Evolutionary conservation across 2,797 vertebrate species (phyloP), one percentile per base, ranked within the genome.

Genomic region (Hydrocynus forskahlii): DNA sequence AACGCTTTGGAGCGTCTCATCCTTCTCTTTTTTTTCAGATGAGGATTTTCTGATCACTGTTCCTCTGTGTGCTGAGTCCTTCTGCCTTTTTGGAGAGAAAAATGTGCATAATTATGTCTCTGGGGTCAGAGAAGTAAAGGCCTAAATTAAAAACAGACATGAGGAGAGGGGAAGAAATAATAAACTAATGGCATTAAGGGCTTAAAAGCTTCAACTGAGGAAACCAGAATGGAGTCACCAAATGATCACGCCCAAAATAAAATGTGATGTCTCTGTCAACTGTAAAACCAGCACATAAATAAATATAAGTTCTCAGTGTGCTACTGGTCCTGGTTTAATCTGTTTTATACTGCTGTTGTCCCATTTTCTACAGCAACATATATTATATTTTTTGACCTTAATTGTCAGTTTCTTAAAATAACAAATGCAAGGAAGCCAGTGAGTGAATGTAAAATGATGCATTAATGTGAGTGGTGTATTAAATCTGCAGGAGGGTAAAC

Each of bases 51-150:
- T 75, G 62, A 52, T 78, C 67, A 85, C 80, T 75, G 82, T 76
- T 83, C 52, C 50, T 35, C 35, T 35, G 35, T 35, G 35, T 35
- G 73, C 63, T 71, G 14, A 60, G 69, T 81, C 43, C 43, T 62
- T 66, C 66, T 75, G 76, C 84, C 72, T 78, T 75, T 35, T 85
- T 79, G 81, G 78, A 83, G 83, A 84, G 82, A 80, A 85, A 88
- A 75, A 85, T 83, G 82, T 89, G 82, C 85, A 81, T 88, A 87
- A 89, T 87, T 84, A 86, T 79, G 87, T 88, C 87, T 87, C 88
- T 74, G 45, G 84, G 81, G 85, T 88, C 79, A 63, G 55, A 76
- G 75, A 85, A 84, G 77, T 83, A 83, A 87, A 88, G 82, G 64
- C 76, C 78, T 82, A 85, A 85, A 89, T 87, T 84, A 85, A 88